Evolutionary conservation across 2,888 invertebrate genomes (phyloP).

Genomic region (Boloria euphrosyne): DNA sequence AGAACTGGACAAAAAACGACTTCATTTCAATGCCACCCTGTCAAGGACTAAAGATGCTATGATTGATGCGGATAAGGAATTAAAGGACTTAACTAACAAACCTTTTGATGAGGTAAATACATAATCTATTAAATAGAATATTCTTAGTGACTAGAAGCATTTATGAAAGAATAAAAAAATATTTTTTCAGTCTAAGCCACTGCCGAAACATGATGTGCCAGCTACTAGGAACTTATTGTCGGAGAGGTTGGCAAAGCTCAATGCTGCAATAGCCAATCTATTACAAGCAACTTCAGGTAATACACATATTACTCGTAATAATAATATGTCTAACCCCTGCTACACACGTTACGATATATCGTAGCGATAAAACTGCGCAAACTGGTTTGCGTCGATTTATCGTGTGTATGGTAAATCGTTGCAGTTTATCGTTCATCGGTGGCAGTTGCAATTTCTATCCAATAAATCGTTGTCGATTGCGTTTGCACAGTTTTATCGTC

Average conservation of each 20-base stretch:
- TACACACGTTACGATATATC: too few species aligned
- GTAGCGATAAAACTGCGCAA: too few species aligned
- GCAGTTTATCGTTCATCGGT: too few species aligned
- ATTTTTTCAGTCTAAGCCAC: neutral
- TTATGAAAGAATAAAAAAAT: neutral
- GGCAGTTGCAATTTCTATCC: too few species aligned
- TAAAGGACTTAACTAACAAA: conserved; percentile 35
- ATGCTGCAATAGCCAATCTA: conserved; percentile 44
- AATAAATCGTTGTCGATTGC: too few species aligned
- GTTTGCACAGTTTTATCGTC: too few species aligned
- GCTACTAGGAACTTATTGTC: conserved; percentile 25
- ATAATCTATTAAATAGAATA: neutral
- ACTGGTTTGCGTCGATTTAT: too few species aligned
- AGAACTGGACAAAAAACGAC: conserved; percentile 33
- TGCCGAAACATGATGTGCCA: conserved; percentile 6
- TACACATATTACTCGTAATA: neutral
- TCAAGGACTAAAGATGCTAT: conserved; percentile 42
- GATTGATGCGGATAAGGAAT: conserved; percentile 42
- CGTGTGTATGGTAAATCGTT: too few species aligned
- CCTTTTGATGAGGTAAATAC: conserved; percentile 14
- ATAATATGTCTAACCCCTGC: too few species aligned
- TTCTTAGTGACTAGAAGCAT: too few species aligned
- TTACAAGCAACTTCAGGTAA: conserved; percentile 41
- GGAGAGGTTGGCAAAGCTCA: conserved; percentile 40
- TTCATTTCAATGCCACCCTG: conserved; percentile 45